A percentile compares a stretch with the other conserved stretches of the same genome.
Conservation (phyloP, 2,888 invertebrate species). For the Brenthis hecate region DNA sequence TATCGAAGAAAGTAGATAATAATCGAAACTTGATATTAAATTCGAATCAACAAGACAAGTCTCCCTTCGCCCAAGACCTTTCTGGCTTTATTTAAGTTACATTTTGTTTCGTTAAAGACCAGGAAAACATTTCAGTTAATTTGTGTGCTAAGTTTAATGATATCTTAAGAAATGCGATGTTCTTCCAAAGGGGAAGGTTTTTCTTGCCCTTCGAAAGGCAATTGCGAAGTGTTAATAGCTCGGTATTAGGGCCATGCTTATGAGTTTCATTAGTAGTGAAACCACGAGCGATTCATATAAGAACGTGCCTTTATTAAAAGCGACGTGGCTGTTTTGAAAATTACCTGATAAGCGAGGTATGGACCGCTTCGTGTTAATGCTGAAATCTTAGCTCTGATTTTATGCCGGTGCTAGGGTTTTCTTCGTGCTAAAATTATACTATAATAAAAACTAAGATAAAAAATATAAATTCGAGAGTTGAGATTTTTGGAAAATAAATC, state of each 20-base stretch:
- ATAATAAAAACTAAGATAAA: not conserved
- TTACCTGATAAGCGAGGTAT: constrained; percentile 50
- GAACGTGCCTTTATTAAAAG: constrained; percentile 75
- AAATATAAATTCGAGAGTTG: too few relatives aligned
- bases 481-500: too few relatives aligned
- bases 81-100: constrained; percentile 15
- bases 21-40: constrained; percentile 30
- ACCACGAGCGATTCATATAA: constrained; percentile 74
- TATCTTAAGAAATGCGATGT: constrained; percentile 55
- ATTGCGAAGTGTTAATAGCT: constrained; percentile 74
- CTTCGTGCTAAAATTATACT: not conserved
- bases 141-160: constrained; percentile 69
- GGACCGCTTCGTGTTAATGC: constrained; percentile 26
- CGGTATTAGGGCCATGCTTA: constrained; percentile 73
- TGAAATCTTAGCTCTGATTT: constrained; percentile 23
- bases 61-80: constrained; percentile 2
- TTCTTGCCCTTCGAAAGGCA: constrained; percentile 64
- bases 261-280: constrained; percentile 75
- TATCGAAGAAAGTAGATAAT: constrained; percentile 16
- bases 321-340: constrained; percentile 75
- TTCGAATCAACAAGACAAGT: constrained; percentile 1
- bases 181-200: constrained; percentile 58
- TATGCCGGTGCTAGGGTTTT: constrained; percentile 6
- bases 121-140: constrained; percentile 51
- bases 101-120: constrained; percentile 32